phyloP scores from a whole-genome alignment of 1,140 invertebrate genomes.

The Caligus rogercresseyi region DNA sequence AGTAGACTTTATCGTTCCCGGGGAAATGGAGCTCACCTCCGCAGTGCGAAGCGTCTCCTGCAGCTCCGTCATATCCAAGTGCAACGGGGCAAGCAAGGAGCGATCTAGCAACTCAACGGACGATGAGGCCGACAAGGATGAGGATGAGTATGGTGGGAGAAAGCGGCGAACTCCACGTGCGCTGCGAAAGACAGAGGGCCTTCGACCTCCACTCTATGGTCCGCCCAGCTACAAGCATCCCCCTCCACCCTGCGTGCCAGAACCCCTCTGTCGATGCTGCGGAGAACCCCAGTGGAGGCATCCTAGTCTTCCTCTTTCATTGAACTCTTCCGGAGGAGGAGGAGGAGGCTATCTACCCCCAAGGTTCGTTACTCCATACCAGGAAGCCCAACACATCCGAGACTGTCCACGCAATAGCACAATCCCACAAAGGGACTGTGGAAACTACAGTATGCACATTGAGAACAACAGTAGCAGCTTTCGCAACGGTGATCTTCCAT shows the following conservation, averaged over 20 bases:
- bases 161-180: not conserved
- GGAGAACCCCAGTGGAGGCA: not conserved
- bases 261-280: not conserved
- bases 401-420: not conserved
- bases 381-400: not conserved
- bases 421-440: not conserved
- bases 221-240: slow-evolving; percentile 1
- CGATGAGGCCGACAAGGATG: not conserved
- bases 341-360: not conserved
- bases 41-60: slow-evolving; percentile 16
- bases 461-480: not conserved
- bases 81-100: not conserved
- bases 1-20: slow-evolving; percentile 19
- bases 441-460: no score
- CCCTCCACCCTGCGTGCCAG: not conserved
- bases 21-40: slow-evolving; percentile 18
- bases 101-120: not conserved
- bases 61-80: not conserved
- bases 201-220: not conserved
- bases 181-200: not conserved
- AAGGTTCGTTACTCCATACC: not conserved
- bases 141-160: not conserved
- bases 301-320: no score
- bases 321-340: no score
- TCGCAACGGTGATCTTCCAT: not conserved